Percentiles rank a stretch among this genome's conserved stretches.
phyloP scores from a whole-genome alignment of 1,140 invertebrate species.

The Galendromus occidentalis region DNA sequence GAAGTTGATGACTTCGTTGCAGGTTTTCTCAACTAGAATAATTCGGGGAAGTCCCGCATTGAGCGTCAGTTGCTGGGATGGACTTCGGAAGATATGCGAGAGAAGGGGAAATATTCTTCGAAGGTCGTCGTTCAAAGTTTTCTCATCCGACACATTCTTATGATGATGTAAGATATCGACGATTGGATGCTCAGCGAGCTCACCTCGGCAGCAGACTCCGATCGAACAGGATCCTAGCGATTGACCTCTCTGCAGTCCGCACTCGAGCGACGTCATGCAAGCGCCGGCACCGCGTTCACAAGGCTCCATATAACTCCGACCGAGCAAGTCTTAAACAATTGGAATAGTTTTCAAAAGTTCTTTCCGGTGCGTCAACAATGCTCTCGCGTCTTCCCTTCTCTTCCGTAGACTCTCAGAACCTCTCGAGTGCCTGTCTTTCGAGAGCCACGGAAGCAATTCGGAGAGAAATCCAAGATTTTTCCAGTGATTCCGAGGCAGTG shows the following conservation, averaged over 20 bases:
- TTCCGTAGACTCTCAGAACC: no score
- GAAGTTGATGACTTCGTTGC: background rate
- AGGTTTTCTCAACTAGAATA: constrained; percentile 1
- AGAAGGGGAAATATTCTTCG: background rate
- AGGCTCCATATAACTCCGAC: background rate
- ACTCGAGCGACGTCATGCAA: background rate
- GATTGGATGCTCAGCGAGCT: background rate
- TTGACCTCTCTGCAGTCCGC: background rate
- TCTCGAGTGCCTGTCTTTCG: no score
- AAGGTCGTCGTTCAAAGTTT: background rate
- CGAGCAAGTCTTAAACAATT: background rate
- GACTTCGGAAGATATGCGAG: background rate
- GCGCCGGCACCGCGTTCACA: background rate
- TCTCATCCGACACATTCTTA: no score
- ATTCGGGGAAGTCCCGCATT: background rate
- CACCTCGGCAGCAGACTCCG: background rate
- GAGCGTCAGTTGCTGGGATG: no score
- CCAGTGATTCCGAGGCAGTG: no score
- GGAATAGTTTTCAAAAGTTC: no score
- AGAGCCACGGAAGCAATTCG: no score
- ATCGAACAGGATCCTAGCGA: background rate
- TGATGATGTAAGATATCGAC: background rate
- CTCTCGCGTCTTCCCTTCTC: no score
- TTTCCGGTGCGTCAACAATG: no score
- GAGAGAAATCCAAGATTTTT: no score